Evolutionary conservation across 1,140 invertebrate genomes (phyloP).

Genomic region (Cherax quadricarinatus): DNA sequence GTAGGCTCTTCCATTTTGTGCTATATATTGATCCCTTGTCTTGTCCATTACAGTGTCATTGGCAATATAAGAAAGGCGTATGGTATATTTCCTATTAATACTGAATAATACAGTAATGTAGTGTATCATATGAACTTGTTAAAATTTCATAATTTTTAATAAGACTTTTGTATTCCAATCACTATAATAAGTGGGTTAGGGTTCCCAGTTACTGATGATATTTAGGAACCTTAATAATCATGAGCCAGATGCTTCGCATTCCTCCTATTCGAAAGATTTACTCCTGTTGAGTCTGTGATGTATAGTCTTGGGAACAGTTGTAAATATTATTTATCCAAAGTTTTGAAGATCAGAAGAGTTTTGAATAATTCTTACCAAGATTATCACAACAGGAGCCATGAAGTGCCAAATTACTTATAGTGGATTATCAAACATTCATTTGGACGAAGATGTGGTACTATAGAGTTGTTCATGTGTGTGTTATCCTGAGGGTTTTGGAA

Average conservation of each 20-base stretch:
- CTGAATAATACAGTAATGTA: neutral
- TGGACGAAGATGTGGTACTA: neutral
- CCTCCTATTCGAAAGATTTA: neutral
- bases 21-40: constrained; percentile 2
- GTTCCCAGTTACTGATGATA: neutral
- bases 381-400: neutral
- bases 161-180: neutral
- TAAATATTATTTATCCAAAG: constrained; percentile 1
- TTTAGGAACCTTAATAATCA: neutral
- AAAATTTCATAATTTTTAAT: neutral
- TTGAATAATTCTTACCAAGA: neutral
- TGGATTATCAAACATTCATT: neutral
- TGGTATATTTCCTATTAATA: neutral
- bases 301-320: neutral
- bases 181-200: neutral
- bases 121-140: neutral
- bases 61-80: neutral
- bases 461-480: neutral
- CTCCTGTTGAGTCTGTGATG: constrained; percentile 1
- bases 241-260: neutral
- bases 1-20: neutral
- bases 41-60: neutral
- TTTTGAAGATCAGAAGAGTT: neutral
- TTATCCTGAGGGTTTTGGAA: neutral
- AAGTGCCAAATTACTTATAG: neutral